Evolutionary conservation across 1,140 invertebrate species (phyloP).

Genomic region (Polypedilum vanderplanki): DNA sequence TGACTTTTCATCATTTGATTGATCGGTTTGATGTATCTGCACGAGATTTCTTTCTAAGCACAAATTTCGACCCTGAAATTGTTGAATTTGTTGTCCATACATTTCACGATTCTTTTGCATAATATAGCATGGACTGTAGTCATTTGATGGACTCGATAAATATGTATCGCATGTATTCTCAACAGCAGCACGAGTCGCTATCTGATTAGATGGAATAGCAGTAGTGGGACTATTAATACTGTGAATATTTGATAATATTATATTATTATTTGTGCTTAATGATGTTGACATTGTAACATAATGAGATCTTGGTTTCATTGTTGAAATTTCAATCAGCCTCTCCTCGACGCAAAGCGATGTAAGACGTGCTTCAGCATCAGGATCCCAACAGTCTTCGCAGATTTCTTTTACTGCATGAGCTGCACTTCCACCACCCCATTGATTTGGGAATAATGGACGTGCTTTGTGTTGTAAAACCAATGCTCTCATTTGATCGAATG

Average conservation of each 20-base stretch:
- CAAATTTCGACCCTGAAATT: slow-evolving; percentile 82
- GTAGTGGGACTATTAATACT: slow-evolving; percentile 15
- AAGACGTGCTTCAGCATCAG: slow-evolving; percentile 84
- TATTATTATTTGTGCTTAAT: slow-evolving; percentile 41
- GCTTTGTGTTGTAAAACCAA: slow-evolving; percentile 77
- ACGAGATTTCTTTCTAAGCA: slow-evolving; percentile 80
- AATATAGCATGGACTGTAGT: slow-evolving; percentile 29
- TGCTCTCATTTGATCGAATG: slow-evolving; percentile 51
- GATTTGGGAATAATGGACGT: slow-evolving; percentile 66
- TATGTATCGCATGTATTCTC: slow-evolving; percentile 49
- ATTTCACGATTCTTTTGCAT: slow-evolving; percentile 29
- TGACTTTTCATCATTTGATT: slow-evolving; percentile 64
- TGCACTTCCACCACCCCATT: slow-evolving; percentile 46
- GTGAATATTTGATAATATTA: background rate
- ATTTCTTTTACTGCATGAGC: slow-evolving; percentile 75
- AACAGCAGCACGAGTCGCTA: slow-evolving; percentile 32
- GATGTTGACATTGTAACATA: slow-evolving; percentile 33
- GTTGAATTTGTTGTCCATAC: slow-evolving; percentile 52
- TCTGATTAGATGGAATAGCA: slow-evolving; percentile 31
- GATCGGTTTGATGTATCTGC: slow-evolving; percentile 52
- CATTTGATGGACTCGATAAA: slow-evolving; percentile 29
- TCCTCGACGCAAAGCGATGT: slow-evolving; percentile 87
- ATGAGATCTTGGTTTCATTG: slow-evolving; percentile 40
- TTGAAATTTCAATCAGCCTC: slow-evolving; percentile 67
- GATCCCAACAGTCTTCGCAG: slow-evolving; percentile 91